Base-by-base conservation (phyloP, 1,140 invertebrate genomes). In the Chrysomallon squamiferum region DNA sequence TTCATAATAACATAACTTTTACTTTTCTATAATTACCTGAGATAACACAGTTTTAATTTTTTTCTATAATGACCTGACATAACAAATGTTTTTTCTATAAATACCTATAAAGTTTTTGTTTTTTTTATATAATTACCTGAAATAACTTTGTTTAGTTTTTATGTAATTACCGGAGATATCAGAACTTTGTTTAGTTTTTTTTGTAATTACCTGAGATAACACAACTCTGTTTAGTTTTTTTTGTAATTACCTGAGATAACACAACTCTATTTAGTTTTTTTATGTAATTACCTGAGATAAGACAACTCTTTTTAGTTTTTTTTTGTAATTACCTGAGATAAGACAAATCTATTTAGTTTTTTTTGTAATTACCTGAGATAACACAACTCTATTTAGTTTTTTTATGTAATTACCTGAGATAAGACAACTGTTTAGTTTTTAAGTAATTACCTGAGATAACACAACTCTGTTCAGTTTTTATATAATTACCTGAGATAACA, bases 311-410 rank as follows among this genome's bases (percentile, higher is more conserved):
- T n/a, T n/a, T n/a, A n/a, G n/a, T n/a, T n/a, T 25, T 11, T 25
- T 38, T 25, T 11, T 33, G 62, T 33, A 43, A 69, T 45, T 27
- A 97, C 91, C 85, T 96, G 89, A 11, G 9, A n/a, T n/a, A n/a
- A 59, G 25, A 66, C 9, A 3, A 61, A 13, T 22, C 89, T 89
- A 20, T 90, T 95, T 1, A 98, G 85, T 66, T 25, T 11, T 25
- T 38, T 25, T 11, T 33, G 62, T 33, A 43, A 69, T 45, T 27
- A 97, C 91, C 85, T 96, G 89, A 11, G 88, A 83, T 2, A 98
- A 80, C 0, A 89, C 89, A 1, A 96, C 93, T 74, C 89, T 89
- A 20, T 90, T 95, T 1, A 98, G 85, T 66, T 89, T 72, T 52
- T 41, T 71, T 38, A n/a, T n/a, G n/a, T n/a, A n/a, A n/a, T n/a